Conservation (phyloP, 2,888 invertebrate species). For the Arrhopalites spinosus region DNA sequence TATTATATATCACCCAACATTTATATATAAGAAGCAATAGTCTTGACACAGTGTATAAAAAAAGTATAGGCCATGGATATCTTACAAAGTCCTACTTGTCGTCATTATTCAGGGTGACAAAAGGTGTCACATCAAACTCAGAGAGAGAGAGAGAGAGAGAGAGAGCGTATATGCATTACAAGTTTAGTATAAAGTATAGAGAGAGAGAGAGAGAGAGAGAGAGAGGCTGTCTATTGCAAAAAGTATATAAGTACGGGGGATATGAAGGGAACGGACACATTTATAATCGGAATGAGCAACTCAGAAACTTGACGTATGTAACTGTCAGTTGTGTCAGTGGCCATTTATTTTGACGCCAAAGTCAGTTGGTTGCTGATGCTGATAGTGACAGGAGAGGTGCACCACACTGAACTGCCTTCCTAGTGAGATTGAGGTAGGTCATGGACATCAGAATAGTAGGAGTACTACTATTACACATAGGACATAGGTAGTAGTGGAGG, state of each 20-base stretch:
- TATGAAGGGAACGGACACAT: constrained; percentile 33
- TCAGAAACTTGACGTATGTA: constrained; percentile 37
- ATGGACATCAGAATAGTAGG: neutral
- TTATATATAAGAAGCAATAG: neutral
- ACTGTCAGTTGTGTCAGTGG: constrained; percentile 41
- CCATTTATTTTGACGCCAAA: constrained; percentile 39
- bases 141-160: too few species aligned
- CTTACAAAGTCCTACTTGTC: too few species aligned
- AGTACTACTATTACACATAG: neutral
- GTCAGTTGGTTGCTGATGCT: neutral
- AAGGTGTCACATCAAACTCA: constrained; percentile 38
- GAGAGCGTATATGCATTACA: neutral
- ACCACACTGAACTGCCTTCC: neutral
- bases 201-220: neutral
- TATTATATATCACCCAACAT: too few species aligned
- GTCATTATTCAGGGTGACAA: constrained; percentile 42
- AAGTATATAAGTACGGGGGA: too few species aligned
- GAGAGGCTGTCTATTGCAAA: too few species aligned
- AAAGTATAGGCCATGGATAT: too few species aligned
- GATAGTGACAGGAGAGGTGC: constrained; percentile 1
- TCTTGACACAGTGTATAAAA: neutral
- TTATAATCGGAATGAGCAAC: constrained; percentile 37
- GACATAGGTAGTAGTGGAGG: neutral
- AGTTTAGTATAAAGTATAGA: neutral
- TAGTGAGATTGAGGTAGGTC: constrained; percentile 13